A percentile compares a stretch with the other conserved stretches of the same genome.
These are phyloP conservation scores for Actinia tenebrosa DNA, from an alignment of 64 coral and sea anemone species.

Conservation along the genomic window DNA sequence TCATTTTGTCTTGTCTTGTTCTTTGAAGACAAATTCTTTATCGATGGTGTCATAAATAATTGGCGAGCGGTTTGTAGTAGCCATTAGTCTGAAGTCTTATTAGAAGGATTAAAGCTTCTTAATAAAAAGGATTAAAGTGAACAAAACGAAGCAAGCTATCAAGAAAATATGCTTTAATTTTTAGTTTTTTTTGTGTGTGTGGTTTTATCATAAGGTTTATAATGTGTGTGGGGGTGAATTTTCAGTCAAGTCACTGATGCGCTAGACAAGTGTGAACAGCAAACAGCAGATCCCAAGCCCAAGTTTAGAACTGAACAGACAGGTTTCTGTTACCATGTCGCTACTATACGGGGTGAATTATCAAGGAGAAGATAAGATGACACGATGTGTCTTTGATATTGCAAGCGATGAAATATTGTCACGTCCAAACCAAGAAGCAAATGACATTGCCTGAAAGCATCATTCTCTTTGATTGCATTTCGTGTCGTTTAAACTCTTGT, in stretches of 20 bases:
- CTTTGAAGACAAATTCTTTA: neutral
- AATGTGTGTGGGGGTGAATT: neutral
- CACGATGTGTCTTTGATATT: neutral
- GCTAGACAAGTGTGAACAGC: neutral
- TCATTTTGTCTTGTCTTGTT: neutral
- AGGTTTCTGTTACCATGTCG: neutral
- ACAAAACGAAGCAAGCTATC: neutral
- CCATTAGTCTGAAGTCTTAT: constrained; percentile 19
- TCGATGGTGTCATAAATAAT: constrained; percentile 1
- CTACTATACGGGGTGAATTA: neutral
- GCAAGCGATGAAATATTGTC: neutral
- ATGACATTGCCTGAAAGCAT: neutral
- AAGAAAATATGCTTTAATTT: neutral
- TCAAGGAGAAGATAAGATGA: neutral
- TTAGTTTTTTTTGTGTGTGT: neutral
- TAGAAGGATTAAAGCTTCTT: neutral
- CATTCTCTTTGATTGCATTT: neutral
- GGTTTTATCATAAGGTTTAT: neutral
- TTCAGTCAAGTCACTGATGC: neutral
- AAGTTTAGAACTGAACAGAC: neutral
- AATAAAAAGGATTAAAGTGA: neutral
- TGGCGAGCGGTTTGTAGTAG: neutral
- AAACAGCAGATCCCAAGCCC: neutral
- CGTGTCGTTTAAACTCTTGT: neutral
- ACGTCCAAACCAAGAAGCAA: neutral